Base-by-base conservation (phyloP, 2,888 invertebrate genomes). In the Rugalucina vietnamica region DNA sequence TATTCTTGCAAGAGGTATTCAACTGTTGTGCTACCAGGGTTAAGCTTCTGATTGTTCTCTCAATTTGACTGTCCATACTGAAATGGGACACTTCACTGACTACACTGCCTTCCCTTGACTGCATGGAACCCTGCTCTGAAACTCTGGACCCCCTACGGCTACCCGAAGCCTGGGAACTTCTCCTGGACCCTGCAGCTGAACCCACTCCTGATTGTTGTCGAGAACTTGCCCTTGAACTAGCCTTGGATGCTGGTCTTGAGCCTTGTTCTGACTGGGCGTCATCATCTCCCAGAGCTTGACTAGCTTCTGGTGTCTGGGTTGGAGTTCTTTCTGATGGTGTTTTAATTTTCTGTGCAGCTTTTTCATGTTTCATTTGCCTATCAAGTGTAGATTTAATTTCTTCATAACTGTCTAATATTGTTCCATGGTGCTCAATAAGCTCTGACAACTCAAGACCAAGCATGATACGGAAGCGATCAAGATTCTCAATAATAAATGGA, bases 1-100 rank as follows among this genome's bases (percentile, higher is more conserved):
- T 90, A 76, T 93, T 94, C 83, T 93, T 93, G 81, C 92, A 91
- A 0, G 94, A 94, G 36, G 91, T 90, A 80, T 93, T 93, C 71
- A 94, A 85, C 86, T 93, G 93, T 50, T 91, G 91, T 18, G 93
- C 94, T 14, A 94, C 93, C 57, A 93, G 84, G 50, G 90, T 89
- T 60, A 94, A 86, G 76, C 91, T 93, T 78, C 92, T 88, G 86
- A 93, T 90, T 8, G 92, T 90, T 21, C 90, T 86, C 69, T 93
- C 93, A 69, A 92, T 89, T 70, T 92, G 89, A 72, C 89, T 91
- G 71, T 91, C 90, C 83, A 88, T 89, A 77, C 90, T 91, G 75
- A 85, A 84, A 37, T 84, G 81, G 21, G 89, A 89, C 29, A 43
- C 75, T 29, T 78, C 75, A 76, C 87, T 87, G 37, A 79, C 75